These are phyloP conservation scores for Buteo buteo DNA, from an alignment of 2,113 vertebrate genomes.

Conservation along the genomic window DNA sequence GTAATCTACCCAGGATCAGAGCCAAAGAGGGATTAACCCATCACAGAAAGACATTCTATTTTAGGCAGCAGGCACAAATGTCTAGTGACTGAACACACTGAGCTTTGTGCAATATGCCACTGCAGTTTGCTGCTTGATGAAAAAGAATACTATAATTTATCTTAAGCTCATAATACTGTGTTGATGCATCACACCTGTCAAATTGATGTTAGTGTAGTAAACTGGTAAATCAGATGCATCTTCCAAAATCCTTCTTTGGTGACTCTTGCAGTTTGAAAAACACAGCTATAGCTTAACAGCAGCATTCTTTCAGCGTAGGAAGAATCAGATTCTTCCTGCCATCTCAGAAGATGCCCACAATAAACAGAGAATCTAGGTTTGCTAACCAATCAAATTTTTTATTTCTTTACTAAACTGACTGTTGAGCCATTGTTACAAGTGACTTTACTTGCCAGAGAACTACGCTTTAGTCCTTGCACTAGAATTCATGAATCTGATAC, in stretches of 20 bases:
- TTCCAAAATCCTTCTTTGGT: neutral
- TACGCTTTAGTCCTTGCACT: neutral
- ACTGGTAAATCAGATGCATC: neutral
- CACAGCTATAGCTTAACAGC: neutral
- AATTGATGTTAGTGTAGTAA: neutral
- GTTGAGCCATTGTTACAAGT: neutral
- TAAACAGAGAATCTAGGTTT: neutral
- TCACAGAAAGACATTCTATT: conserved; percentile 78
- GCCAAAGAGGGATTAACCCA: conserved; percentile 79
- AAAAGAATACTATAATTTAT: conserved; percentile 3
- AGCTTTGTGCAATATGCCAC: conserved; percentile 40
- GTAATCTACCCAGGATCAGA: conserved; percentile 71
- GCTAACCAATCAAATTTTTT: neutral
- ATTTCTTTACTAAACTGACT: neutral
- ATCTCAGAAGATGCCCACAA: neutral
- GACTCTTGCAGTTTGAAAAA: neutral
- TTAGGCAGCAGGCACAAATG: conserved; percentile 67
- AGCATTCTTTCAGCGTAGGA: neutral
- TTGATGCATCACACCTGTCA: neutral
- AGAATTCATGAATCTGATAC: neutral
- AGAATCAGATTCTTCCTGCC: neutral
- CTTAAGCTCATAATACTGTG: neutral
- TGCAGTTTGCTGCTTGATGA: conserved; percentile 2
- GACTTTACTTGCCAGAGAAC: neutral
- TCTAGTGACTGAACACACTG: conserved; percentile 53